Base-by-base conservation (phyloP, 2,888 invertebrate species). In the Nematopogon swammerdamellus region DNA sequence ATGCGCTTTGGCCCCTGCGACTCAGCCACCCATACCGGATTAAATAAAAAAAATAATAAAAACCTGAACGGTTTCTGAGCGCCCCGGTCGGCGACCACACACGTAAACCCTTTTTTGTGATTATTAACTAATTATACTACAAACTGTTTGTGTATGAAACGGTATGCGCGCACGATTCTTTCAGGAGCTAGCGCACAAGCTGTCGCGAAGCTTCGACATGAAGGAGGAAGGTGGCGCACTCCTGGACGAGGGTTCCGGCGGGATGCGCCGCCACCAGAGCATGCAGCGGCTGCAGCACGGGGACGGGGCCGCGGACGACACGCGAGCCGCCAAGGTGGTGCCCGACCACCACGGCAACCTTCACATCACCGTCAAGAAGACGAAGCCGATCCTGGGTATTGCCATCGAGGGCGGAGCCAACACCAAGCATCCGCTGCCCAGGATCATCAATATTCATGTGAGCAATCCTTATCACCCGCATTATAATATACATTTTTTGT, bases 371-470 rank as follows among this genome's bases (percentile, higher is more conserved):
- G 92, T 97, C 58, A 91, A 91, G 74, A 97, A 97, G 80, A 92
- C 91, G 50, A 95, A 95, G 75, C 92, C 95, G 47, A 93, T 94
- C 63, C 85, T 97, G 61, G 97, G 97, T 58, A 94, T 97, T 64
- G 97, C 96, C 55, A 97, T 97, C 63, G 97, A 97, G 80, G 97
- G 97, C 54, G 97, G 97, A 54, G 92, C 93, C 61, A 95, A 97
- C 72, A 97, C 97, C 45, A 91, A 92, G 65, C 96, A 97, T 75
- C 92, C 94, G 50, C 82, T 96, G 63, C 97, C 97, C 49, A 85
- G 95, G 67, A 95, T 97, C 64, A 96, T 97, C 64, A 95, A 95
- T 73, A 95, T 97, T 67, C 96, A 96, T 75, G 97, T 96, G 72
- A 86, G 89, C 64, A n/a, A 5, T 45, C 19, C 1, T 29, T 8